These are phyloP conservation scores for Eristalis pertinax DNA, from an alignment of 2,888 invertebrate genomes.

Conservation along the genomic window DNA sequence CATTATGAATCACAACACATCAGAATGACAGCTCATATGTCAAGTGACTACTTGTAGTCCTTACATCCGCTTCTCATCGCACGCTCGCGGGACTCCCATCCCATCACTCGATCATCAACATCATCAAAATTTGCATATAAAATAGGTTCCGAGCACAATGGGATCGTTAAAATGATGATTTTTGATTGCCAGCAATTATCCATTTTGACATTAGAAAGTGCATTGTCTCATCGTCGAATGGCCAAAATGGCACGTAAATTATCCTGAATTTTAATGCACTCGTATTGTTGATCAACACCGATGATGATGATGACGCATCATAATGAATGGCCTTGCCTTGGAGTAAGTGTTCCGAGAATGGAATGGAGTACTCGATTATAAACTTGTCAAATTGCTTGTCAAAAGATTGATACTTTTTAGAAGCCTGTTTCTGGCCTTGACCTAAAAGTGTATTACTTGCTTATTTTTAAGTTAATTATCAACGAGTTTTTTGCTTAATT, in stretches of 20 bases:
- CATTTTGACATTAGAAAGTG: neutral
- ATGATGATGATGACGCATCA: neutral
- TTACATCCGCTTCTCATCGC: neutral
- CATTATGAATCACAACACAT: neutral
- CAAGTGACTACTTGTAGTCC: neutral
- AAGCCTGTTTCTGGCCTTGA: neutral
- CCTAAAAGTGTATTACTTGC: constrained; percentile 4
- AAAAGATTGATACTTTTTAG: neutral
- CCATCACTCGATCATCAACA: neutral
- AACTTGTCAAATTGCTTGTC: neutral
- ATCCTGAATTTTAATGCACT: neutral
- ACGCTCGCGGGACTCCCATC: neutral
- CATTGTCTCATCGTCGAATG: neutral
- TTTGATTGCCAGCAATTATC: neutral
- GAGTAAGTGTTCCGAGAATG: neutral
- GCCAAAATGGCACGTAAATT: neutral
- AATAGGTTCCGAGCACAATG: neutral
- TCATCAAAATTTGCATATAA: neutral
- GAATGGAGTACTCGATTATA: neutral
- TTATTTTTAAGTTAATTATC: constrained; percentile 7
- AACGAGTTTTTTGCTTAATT: constrained; percentile 14
- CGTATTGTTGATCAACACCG: neutral
- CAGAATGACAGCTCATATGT: neutral
- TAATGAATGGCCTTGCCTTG: neutral
- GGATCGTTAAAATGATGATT: neutral